Evolutionary conservation across 1,140 invertebrate genomes (phyloP).

Genomic region (Cydia fagiglandana): DNA sequence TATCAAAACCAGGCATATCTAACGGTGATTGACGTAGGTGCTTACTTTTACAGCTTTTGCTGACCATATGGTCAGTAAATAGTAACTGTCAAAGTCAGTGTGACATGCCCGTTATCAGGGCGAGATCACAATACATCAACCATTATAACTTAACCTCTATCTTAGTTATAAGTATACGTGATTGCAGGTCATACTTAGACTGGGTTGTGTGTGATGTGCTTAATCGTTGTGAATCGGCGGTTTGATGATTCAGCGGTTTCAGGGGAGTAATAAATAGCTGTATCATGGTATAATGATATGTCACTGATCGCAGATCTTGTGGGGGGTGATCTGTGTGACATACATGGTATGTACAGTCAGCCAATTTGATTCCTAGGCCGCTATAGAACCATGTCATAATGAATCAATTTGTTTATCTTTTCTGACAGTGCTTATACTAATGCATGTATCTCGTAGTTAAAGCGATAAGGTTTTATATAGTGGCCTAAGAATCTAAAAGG

Average conservation of each 20-base stretch:
- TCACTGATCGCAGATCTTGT: background rate
- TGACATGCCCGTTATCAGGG: background rate
- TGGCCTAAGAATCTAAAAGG: no score
- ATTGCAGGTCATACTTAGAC: background rate
- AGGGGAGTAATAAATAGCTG: background rate
- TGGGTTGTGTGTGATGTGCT: background rate
- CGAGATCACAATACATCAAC: background rate
- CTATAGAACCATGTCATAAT: no score
- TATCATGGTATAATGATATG: background rate
- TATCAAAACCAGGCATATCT: slow-evolving; percentile 12
- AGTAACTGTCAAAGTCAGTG: slow-evolving; percentile 10
- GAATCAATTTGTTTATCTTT: no score
- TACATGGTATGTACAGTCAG: background rate
- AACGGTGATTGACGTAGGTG: slow-evolving; percentile 10
- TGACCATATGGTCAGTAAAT: slow-evolving; percentile 1
- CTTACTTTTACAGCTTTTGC: background rate
- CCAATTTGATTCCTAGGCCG: no score
- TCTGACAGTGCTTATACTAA: no score
- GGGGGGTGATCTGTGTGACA: background rate
- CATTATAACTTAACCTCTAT: background rate
- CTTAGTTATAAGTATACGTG: background rate
- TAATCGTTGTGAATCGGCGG: background rate
- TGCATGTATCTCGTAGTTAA: no score
- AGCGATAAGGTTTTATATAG: no score
- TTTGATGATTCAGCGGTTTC: background rate